A percentile compares a stretch with the other conserved stretches of the same genome.
phyloP scores from a whole-genome alignment of 2,888 invertebrate genomes.

The Tenthredo scrophulariae region DNA sequence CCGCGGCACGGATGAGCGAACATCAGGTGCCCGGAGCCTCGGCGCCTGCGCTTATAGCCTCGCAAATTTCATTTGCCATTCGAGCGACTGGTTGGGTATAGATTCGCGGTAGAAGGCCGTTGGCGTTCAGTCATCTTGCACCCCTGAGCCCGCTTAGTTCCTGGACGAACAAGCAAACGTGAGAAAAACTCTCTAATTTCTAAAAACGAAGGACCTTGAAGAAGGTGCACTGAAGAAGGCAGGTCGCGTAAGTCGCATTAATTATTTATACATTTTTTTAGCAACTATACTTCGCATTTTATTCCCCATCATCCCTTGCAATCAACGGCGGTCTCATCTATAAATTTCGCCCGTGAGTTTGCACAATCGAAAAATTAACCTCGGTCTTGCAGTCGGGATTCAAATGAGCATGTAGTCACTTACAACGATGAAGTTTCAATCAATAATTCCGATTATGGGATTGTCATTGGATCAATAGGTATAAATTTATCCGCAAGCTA shows the following conservation, averaged over 20 bases:
- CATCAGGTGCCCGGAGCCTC: constrained; percentile 42
- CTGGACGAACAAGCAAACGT: neutral
- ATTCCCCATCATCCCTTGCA: neutral
- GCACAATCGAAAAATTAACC: neutral
- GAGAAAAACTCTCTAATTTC: neutral
- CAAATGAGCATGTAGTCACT: neutral
- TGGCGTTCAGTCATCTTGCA: constrained; percentile 69
- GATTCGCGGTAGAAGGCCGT: constrained; percentile 68
- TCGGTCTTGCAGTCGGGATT: neutral
- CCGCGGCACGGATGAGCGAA: constrained; percentile 12
- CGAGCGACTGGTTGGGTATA: constrained; percentile 66
- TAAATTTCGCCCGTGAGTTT: neutral
- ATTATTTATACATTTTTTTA: neutral
- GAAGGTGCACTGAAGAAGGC: neutral
- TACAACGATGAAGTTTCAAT: neutral
- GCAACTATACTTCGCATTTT: neutral
- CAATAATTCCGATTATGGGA: neutral
- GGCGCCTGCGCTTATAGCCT: constrained; percentile 40
- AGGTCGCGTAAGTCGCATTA: constrained; percentile 26
- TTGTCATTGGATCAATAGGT: neutral
- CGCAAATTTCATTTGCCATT: constrained; percentile 25
- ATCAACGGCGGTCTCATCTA: neutral
- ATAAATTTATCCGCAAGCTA: neutral
- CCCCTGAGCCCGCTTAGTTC: constrained; percentile 39
- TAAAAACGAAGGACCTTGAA: constrained; percentile 1